Evolutionary conservation across 2,113 vertebrate species (phyloP).

Genomic region (Epinephelus moara): DNA sequence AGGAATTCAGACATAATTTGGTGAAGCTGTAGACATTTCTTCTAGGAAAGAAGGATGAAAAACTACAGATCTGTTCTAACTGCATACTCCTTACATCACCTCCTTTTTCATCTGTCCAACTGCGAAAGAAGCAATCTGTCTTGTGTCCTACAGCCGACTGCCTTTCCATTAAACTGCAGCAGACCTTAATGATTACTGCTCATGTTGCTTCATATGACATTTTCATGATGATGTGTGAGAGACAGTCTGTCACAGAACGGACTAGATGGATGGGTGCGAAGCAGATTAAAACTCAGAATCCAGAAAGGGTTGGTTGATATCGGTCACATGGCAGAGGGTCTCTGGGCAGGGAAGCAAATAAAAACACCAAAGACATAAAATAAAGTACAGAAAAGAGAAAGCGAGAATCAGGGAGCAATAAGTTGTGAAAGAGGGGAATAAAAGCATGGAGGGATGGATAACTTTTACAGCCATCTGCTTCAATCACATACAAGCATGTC

Average conservation of each 20-base stretch:
- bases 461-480: conserved; percentile 31
- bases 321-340: neutral
- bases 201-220: neutral
- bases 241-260: neutral
- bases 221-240: conserved; percentile 18
- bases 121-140: neutral
- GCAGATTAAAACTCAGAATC: neutral
- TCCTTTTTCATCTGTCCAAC: conserved; percentile 3
- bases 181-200: neutral
- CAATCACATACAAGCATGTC: neutral
- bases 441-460: neutral
- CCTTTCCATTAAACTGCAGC: conserved; percentile 22
- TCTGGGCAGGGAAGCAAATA: neutral
- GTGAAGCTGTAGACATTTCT: neutral
- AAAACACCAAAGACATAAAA: neutral
- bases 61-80: neutral
- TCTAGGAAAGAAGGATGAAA: neutral
- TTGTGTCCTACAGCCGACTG: neutral
- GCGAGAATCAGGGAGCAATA: neutral
- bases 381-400: neutral
- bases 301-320: neutral
- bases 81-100: neutral
- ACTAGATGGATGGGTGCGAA: neutral
- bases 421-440: neutral
- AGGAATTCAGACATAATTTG: neutral